phyloP scores from a whole-genome alignment of 1,140 invertebrate species.

The Dendrolimus punctatus region DNA sequence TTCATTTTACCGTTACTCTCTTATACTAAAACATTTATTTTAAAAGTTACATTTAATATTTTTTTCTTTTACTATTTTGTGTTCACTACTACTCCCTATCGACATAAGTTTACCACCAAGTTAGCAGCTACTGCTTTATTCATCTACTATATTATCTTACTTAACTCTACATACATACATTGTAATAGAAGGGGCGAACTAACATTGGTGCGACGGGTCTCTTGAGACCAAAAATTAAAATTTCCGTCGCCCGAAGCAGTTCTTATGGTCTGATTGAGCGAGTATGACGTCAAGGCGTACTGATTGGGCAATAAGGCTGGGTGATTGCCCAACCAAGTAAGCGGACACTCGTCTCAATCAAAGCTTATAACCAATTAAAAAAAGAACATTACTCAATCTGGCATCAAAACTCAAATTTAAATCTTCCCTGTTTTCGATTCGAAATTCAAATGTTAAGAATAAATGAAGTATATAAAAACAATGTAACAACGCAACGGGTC shows the following conservation, averaged over 20 bases:
- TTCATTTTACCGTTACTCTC: slow-evolving; percentile 48
- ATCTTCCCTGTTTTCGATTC: slow-evolving; percentile 59
- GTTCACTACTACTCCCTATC: slow-evolving; percentile 58
- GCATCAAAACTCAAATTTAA: slow-evolving; percentile 28
- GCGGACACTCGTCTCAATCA: slow-evolving; percentile 63
- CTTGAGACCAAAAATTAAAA: slow-evolving; percentile 32
- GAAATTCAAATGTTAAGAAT: slow-evolving; percentile 16
- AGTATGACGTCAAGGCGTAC: slow-evolving; percentile 54
- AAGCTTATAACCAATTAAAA: slow-evolving; percentile 31
- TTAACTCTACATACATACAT: slow-evolving; percentile 72
- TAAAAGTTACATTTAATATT: slow-evolving; percentile 47
- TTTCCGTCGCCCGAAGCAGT: slow-evolving; percentile 42
- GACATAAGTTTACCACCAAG: slow-evolving; percentile 70
- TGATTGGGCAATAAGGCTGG: slow-evolving; percentile 71
- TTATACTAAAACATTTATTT: slow-evolving; percentile 64
- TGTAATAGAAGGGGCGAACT: slow-evolving; percentile 47
- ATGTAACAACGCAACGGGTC: slow-evolving; percentile 48
- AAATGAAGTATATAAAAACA: slow-evolving; percentile 1
- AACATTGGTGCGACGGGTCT: slow-evolving; percentile 33
- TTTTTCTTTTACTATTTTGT: slow-evolving; percentile 54
- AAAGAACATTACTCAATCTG: slow-evolving; percentile 15
- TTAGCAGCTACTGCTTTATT: slow-evolving; percentile 48
- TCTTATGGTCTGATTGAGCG: slow-evolving; percentile 49
- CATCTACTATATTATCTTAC: slow-evolving; percentile 47
- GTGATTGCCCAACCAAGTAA: slow-evolving; percentile 69